phyloP scores from a whole-genome alignment of 1,140 invertebrate species.

The Dendrolimus punctatus region DNA sequence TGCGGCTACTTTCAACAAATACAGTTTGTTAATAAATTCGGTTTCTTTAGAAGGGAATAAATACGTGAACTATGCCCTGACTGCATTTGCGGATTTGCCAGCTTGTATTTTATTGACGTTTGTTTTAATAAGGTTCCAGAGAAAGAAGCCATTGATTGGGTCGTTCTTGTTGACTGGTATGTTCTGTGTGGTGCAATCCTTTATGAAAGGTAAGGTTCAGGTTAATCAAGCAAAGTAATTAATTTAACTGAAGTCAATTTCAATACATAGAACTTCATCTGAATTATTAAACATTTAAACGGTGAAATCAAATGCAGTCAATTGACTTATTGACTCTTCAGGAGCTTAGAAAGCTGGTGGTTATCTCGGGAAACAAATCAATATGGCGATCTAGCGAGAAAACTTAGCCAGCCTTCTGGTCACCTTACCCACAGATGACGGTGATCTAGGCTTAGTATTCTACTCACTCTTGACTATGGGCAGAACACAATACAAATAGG shows the following conservation, averaged over 20 bases:
- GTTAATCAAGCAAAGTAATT: not conserved
- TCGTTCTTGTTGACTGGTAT: conserved; percentile 13
- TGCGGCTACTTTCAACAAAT: conserved; percentile 12
- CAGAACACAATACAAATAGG: too few species aligned
- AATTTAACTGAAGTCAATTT: not conserved
- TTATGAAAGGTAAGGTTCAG: conserved; percentile 12
- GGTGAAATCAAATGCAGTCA: too few species aligned
- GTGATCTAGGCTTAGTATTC: too few species aligned
- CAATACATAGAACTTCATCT: too few species aligned
- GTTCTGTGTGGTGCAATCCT: conserved; percentile 9
- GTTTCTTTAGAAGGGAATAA: conserved; percentile 15
- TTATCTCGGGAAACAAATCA: too few species aligned
- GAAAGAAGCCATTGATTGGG: conserved; percentile 12
- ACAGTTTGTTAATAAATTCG: conserved; percentile 12
- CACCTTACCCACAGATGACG: too few species aligned
- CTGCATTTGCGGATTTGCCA: conserved; percentile 11
- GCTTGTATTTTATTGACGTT: conserved; percentile 9
- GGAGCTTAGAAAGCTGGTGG: too few species aligned
- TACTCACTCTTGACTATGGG: too few species aligned
- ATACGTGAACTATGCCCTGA: conserved; percentile 15
- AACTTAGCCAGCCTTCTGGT: too few species aligned
- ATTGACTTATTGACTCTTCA: too few species aligned
- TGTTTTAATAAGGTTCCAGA: conserved; percentile 13
- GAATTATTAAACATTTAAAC: too few species aligned
- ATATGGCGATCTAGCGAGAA: too few species aligned